Conservation (phyloP, 2,888 invertebrate species). For the Pachliopta kotzebuea region DNA sequence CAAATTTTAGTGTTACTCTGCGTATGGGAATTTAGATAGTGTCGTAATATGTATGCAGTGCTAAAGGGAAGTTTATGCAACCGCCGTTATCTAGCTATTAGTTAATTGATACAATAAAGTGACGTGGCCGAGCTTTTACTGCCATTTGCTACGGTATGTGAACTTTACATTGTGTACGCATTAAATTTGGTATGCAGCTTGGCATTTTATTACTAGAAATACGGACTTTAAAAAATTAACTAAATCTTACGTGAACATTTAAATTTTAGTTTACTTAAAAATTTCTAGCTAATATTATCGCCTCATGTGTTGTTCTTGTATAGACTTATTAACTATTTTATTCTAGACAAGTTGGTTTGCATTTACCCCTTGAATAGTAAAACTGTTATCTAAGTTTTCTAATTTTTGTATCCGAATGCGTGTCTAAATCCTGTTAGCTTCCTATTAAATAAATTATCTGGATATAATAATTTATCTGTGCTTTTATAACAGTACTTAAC, state of each 20-base stretch:
- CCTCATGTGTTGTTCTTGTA: no score
- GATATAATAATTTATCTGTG: background rate
- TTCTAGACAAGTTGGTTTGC: no score
- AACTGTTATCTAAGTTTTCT: no score
- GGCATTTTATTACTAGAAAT: conserved; percentile 3
- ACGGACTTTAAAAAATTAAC: background rate
- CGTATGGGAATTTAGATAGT: conserved; percentile 23
- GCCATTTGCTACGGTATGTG: conserved; percentile 14
- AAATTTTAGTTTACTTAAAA: conserved; percentile 4
- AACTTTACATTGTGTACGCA: conserved; percentile 14
- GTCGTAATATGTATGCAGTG: conserved; percentile 22
- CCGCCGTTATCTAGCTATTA: conserved; percentile 40
- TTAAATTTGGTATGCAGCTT: conserved; percentile 16
- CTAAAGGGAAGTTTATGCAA: conserved; percentile 46
- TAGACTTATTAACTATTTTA: no score
- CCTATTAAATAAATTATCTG: no score
- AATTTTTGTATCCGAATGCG: no score
- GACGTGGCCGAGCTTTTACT: conserved; percentile 20
- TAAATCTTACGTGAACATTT: background rate
- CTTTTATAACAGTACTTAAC: conserved; percentile 2
- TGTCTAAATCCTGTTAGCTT: no score
- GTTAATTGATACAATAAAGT: conserved; percentile 39
- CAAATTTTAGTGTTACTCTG: conserved; percentile 10
- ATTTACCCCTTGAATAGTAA: no score
- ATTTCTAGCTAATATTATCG: background rate